Base-by-base conservation (phyloP, 2,797 vertebrate genomes). In the Agapornis canus region DNA sequence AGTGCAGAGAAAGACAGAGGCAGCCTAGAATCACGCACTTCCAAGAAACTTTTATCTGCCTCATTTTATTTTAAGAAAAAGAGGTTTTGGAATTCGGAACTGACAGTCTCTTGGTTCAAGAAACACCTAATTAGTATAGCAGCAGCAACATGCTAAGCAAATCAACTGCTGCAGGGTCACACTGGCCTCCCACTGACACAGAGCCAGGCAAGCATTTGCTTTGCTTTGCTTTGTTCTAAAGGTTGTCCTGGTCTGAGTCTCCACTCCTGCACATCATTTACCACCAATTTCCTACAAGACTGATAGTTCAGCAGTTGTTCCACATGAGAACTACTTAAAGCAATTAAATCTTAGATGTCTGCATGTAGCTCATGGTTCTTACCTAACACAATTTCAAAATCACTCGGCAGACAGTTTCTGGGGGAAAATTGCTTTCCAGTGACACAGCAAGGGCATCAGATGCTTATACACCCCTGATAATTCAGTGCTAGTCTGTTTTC, bases 171-270 rank as follows among this genome's bases (percentile, higher is more conserved):
- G 69, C 40, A 75, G 91, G 93, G 96, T 83, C 88, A 86, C 63
- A 45, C 75, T 14, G 57, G 89, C 91, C 90, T 94, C 84, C 64
- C 37, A 70, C 86, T 93, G 94, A 93, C 95, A 95, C 63, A 13
- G 22, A 94, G 82, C 92, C 92, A 96, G 86, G 59, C 83, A 83
- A 92, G 78, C 72, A 82, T 94, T 88, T 65, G 61, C 82, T 95
- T 72, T 65, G 61, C 82, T 95, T 72, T 60, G 56, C 82, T 97
- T 96, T 92, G 93, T 89, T 96, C 72, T 90, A 88, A 93, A 91
- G 88, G 94, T 35, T 23, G 92, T 82, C 60, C 39, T 47, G 68
- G 51, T 82, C 77, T 90, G 5, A 82, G 69, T 26, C 45, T 89
- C 82, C 45, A 31, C 75, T 95, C 87, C 80, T 17, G 25, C 61